A percentile compares a stretch with the other conserved stretches of the same genome.
These are phyloP conservation scores for Eulimnadia texana DNA, from an alignment of 1,140 invertebrate species.

Conservation along the genomic window DNA sequence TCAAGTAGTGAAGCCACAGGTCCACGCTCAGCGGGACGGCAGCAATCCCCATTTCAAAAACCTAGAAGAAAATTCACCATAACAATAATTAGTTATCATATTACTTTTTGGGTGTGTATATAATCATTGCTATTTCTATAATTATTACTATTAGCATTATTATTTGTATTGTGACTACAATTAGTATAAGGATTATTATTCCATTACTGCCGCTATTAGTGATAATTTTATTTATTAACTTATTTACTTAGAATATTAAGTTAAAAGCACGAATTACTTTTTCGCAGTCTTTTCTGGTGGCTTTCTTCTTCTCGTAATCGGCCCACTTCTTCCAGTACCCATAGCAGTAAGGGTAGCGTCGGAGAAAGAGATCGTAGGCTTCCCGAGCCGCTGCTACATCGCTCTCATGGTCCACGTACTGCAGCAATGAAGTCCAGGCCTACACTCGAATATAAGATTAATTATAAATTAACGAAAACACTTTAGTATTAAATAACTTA, in stretches of 20 bases:
- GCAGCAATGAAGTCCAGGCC: slow-evolving; percentile 89
- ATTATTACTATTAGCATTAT: too few relatives aligned
- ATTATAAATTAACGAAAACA: too few relatives aligned
- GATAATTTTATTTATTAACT: too few relatives aligned
- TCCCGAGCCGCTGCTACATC: slow-evolving; percentile 80
- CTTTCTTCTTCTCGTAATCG: slow-evolving; percentile 89
- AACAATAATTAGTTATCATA: too few relatives aligned
- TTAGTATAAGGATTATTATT: too few relatives aligned
- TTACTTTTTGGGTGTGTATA: too few relatives aligned
- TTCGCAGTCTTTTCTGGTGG: slow-evolving; percentile 74
- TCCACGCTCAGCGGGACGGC: slow-evolving; percentile 94
- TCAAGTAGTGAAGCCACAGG: slow-evolving; percentile 93
- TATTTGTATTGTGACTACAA: too few relatives aligned
- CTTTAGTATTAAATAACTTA: too few relatives aligned
- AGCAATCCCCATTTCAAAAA: slow-evolving; percentile 86
- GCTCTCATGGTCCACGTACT: slow-evolving; percentile 94
- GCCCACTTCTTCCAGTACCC: slow-evolving; percentile 98
- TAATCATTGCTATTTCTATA: too few relatives aligned
- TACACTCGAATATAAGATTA: too few relatives aligned
- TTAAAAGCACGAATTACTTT: slow-evolving; percentile 55
- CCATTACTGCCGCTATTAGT: too few relatives aligned
- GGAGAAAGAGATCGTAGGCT: slow-evolving; percentile 86
- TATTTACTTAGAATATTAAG: too few relatives aligned
- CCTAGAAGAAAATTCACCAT: slow-evolving; percentile 53
- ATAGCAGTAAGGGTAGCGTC: slow-evolving; percentile 94